Evolutionary conservation across 2,888 invertebrate genomes (phyloP).

Genomic region (Macrosoma leucophasiata): DNA sequence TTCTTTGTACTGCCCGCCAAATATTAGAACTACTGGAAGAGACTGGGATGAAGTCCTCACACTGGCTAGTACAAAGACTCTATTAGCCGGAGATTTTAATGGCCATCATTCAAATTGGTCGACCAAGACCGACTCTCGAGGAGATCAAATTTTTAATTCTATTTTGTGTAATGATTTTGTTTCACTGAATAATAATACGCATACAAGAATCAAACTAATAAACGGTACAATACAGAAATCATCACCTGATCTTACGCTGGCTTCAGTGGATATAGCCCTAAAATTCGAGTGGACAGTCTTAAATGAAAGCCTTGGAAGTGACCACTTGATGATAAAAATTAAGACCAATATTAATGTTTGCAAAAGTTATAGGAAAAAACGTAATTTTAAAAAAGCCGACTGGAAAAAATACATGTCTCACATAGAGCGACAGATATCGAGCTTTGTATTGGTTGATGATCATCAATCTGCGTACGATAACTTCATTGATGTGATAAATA

Average conservation of each 20-base stretch:
- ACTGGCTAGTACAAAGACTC: background rate
- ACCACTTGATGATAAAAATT: too few relatives aligned
- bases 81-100: constrained; percentile 19
- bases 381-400: too few relatives aligned
- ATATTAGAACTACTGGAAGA: background rate
- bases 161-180: constrained; percentile 11
- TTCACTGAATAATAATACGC: constrained; percentile 13
- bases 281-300: background rate
- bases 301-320: too few relatives aligned
- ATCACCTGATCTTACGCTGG: constrained; percentile 21
- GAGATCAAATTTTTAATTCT: constrained; percentile 18
- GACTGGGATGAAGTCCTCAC: constrained; percentile 16
- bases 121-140: constrained; percentile 18
- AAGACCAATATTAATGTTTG: too few relatives aligned
- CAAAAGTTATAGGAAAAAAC: too few relatives aligned
- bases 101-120: constrained; percentile 27
- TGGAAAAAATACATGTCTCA: too few relatives aligned
- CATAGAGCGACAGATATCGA: too few relatives aligned
- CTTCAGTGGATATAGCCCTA: constrained; percentile 6
- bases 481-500: constrained; percentile 2
- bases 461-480: constrained; percentile 1
- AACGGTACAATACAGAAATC: constrained; percentile 16
- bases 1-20: background rate
- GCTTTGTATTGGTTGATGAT: too few relatives aligned
- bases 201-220: constrained; percentile 18